These are phyloP conservation scores for Apus apus DNA, from an alignment of 2,113 vertebrate species.

Conservation along the genomic window DNA sequence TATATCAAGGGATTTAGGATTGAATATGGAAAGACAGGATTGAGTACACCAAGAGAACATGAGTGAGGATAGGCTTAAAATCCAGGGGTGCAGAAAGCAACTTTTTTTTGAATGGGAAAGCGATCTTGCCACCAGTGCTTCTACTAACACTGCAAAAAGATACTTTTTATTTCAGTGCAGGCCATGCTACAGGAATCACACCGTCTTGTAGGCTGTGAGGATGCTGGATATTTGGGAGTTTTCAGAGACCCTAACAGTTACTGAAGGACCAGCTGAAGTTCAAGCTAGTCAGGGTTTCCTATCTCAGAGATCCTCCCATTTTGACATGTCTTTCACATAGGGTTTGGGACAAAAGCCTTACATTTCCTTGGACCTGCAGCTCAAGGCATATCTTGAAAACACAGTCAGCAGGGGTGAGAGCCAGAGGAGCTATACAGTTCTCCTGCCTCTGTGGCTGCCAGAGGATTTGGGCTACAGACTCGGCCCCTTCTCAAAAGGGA, in stretches of 20 bases:
- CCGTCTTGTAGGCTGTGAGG: not conserved
- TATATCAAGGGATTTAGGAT: not conserved
- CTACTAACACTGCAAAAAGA: not conserved
- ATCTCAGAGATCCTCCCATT: not conserved
- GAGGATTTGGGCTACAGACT: not conserved
- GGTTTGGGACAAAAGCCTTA: not conserved
- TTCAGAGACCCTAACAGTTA: not conserved
- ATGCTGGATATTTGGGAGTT: not conserved
- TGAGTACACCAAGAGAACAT: not conserved
- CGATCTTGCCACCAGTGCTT: not conserved
- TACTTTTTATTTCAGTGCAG: not conserved
- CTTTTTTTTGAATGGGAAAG: not conserved
- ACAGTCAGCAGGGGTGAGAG: fast-evolving
- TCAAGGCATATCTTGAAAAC: not conserved
- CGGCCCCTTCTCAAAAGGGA: not conserved
- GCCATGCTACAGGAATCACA: not conserved
- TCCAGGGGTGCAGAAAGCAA: not conserved
- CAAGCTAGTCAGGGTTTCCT: not conserved
- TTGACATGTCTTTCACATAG: not conserved
- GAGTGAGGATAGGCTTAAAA: not conserved
- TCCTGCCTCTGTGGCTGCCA: fast-evolving
- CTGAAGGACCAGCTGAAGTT: not conserved
- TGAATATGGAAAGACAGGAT: not conserved
- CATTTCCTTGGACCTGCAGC: not conserved
- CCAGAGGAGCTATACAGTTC: too few species aligned